Base-by-base conservation (phyloP, 1,140 invertebrate genomes). In the Nasonia vitripennis region DNA sequence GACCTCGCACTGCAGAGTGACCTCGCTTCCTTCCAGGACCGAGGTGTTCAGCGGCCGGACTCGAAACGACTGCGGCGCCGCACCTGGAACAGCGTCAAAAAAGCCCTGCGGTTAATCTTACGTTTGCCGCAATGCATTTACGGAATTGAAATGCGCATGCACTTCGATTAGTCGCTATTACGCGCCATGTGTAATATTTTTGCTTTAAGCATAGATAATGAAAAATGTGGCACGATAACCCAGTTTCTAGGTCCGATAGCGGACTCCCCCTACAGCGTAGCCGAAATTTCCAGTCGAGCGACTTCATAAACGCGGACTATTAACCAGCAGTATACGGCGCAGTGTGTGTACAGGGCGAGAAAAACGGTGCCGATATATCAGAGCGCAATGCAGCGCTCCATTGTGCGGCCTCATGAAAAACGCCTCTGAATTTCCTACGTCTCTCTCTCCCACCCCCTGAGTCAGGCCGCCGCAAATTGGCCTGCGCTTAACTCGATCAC, bases 1-100 rank as follows among this genome's bases (percentile, higher is more conserved):
- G 20, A 99, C 96, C 89, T 97, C 96, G 92, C 98, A 99, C 86
- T 96, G 95, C 87, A 99, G 94, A 84, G 96, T 95, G 1, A 97
- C 96, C 88, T 97, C 96, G 7, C 96, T 95, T 81, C 97, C 97
- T 91, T 98, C 97, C 51, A 96, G 95, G 12, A 98, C 97, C 87
- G 95, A 95, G 77, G 95, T 95, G 91, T 97, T 96, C 67, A 95
- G 94, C 2, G 98, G 98, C 74, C 95, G 94, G 74, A 97, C 95
- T 84, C 96, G 93, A 92, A 98, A 98, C 91, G 96, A 97, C 91
- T 98, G 97, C 62, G 73, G 87, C 70, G 78, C 31, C 55, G 82
- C 85, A 78, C 88, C 90, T 90, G 83, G 74, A 90, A 89, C 86
- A 88, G 85, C 20, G 34, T 55, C 17, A 81, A 67, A 27, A 31